These are phyloP conservation scores for Elaphurus davidianus DNA, from an alignment of 2,113 vertebrate genomes.

Conservation along the genomic window DNA sequence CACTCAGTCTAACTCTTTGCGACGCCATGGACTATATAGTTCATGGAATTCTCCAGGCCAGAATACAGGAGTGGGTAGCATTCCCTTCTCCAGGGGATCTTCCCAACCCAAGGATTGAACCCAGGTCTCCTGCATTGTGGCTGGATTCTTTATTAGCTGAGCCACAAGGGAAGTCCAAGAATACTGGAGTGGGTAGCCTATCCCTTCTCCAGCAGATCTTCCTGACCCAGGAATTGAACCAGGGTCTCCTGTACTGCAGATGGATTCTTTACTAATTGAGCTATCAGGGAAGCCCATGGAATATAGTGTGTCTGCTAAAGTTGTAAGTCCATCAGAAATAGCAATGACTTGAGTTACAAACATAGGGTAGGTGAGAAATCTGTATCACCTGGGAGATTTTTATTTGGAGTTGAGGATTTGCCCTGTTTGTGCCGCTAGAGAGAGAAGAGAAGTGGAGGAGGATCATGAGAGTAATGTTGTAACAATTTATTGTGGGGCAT, in stretches of 20 bases:
- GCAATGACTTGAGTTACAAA: not conserved
- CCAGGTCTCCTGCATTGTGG: not conserved
- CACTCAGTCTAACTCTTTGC: not conserved
- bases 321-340: not conserved
- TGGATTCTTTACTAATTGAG: not conserved
- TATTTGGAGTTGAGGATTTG: not conserved
- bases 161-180: not conserved
- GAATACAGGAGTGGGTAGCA: not conserved
- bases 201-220: not conserved
- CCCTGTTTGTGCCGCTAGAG: not conserved
- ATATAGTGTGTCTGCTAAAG: not conserved
- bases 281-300: not conserved
- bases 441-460: not conserved
- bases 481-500: not conserved
- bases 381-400: not conserved
- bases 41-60: not conserved
- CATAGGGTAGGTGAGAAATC: not conserved
- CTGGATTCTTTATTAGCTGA: not conserved
- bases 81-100: not conserved
- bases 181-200: not conserved
- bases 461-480: not conserved
- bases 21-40: not conserved
- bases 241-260: not conserved
- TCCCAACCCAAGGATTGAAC: not conserved
- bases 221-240: not conserved